Evolutionary conservation across 2,888 invertebrate genomes (phyloP), one percentile per base, ranked within the genome.

Genomic region (Adelognathus sp.): DNA sequence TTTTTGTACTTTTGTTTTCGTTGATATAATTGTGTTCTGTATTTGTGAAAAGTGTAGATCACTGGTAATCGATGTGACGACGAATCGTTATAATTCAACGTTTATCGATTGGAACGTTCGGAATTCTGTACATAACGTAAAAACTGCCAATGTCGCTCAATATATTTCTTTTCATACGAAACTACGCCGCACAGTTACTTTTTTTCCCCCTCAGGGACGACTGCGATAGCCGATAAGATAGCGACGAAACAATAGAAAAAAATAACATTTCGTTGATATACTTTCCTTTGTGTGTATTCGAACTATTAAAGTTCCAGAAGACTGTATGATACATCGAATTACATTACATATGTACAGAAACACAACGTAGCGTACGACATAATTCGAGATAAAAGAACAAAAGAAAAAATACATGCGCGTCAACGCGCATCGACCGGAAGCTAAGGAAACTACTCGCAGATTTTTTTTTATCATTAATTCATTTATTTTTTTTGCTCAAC

Each of bases 341-440:
- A 76, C 80, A 81, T n/a, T 79, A 79, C 76, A 80, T 82, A 82
- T 82, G 69, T 81, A 81, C 79, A 80, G 81, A 79, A 81, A 77
- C 76, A 60, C 66, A 75, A 58, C 63, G 21, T 69, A 73, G 60
- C 66, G 73, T 60, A 41, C n/a, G 31, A 56, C 31, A 46, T 54
- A 52, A 44, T 50, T 36, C 36, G 24, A 50, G 54, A 50, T 6
- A 31, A 39, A 67, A 56, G 21, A 67, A 39, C 11, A 39, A 64
- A 50, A 39, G 52, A 60, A 16, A 24, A 58, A 6, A 27, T 31
- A 56, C 21, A 33, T 31, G 21, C 36, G 27, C 29, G 33, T 72
- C 11, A n/a, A 11, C 36, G 66, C 61, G 54, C 41, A 41, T 66
- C 36, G 71, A 69, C 31, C 56, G 61, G 36, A 50, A 66, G 36